Percentiles rank a stretch among this genome's conserved stretches.
Evolutionary conservation across 1,140 invertebrate genomes (phyloP).

Genomic region (Drosophila kikkawai): DNA sequence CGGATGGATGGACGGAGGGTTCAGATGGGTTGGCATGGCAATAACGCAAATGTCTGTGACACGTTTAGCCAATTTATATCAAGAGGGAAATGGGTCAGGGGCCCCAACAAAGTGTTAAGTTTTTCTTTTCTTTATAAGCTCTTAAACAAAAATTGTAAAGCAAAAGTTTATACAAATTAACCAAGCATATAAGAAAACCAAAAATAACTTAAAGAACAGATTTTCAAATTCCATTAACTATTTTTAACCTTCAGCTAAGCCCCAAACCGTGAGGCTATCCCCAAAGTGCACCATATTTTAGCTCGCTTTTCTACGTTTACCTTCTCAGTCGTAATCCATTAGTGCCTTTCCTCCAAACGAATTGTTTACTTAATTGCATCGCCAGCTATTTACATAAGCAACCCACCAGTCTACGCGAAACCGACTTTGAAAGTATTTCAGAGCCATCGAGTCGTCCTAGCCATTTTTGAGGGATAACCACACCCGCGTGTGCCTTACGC

Average conservation of each 20-base stretch:
- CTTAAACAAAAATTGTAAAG: not conserved
- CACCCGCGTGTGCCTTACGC: constrained; percentile 1
- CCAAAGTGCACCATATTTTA: not conserved
- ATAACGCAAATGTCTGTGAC: constrained; percentile 71
- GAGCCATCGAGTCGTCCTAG: constrained; percentile 24
- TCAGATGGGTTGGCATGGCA: constrained; percentile 32
- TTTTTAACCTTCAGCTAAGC: not conserved
- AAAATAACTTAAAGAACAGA: not conserved
- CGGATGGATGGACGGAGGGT: constrained; percentile 1
- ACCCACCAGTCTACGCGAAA: constrained; percentile 15
- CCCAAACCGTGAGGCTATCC: not conserved
- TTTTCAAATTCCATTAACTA: not conserved
- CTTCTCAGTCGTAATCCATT: constrained; percentile 26
- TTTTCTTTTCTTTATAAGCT: not conserved
- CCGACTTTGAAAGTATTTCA: constrained; percentile 18
- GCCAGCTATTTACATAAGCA: constrained; percentile 33
- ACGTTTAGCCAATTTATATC: constrained; percentile 64
- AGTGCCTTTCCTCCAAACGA: constrained; percentile 11
- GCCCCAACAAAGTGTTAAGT: not conserved
- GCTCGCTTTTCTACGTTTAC: not conserved
- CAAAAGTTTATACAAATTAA: not conserved
- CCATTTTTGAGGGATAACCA: constrained; percentile 19
- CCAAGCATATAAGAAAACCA: not conserved
- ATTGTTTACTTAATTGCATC: constrained; percentile 36
- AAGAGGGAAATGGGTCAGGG: constrained; percentile 11